Evolutionary conservation across 1,140 invertebrate genomes (phyloP).

Genomic region (Drosophila pandora): DNA sequence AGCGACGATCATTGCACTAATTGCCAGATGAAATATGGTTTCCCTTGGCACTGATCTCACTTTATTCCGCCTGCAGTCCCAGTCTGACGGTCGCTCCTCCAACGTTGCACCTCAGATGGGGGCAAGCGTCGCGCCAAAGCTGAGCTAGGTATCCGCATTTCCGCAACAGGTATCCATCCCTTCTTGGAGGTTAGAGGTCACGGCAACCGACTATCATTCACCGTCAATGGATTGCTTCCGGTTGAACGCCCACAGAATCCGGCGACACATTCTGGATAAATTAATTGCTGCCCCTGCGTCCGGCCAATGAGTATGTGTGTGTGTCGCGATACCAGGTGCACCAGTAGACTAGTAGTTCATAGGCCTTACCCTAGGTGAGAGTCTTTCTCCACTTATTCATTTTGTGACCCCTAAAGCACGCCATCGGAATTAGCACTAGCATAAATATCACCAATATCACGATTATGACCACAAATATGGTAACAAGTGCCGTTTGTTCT

Average conservation of each 20-base stretch:
- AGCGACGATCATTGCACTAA: constrained; percentile 48
- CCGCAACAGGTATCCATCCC: neutral
- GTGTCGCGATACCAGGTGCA: neutral
- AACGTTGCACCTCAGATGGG: neutral
- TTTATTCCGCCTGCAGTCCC: constrained; percentile 9
- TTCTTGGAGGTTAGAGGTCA: neutral
- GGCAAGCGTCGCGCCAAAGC: neutral
- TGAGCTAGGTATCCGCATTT: neutral
- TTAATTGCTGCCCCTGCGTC: neutral
- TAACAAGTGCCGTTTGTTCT: neutral
- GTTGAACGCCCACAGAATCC: constrained; percentile 46
- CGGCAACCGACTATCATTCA: neutral
- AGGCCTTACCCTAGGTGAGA: neutral
- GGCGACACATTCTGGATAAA: neutral
- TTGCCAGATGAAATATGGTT: constrained; percentile 77
- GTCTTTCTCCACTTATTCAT: neutral
- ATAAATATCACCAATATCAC: constrained; percentile 1
- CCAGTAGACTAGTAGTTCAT: neutral
- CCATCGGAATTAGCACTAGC: constrained; percentile 13
- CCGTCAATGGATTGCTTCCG: constrained; percentile 57
- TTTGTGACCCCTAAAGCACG: constrained; percentile 3
- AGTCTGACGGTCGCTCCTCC: neutral
- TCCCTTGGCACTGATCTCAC: constrained; percentile 74
- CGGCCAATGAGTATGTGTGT: neutral
- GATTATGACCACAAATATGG: neutral